Conservation (phyloP, 2,113 vertebrate genomes). For the Neopipo cinnamomea region DNA sequence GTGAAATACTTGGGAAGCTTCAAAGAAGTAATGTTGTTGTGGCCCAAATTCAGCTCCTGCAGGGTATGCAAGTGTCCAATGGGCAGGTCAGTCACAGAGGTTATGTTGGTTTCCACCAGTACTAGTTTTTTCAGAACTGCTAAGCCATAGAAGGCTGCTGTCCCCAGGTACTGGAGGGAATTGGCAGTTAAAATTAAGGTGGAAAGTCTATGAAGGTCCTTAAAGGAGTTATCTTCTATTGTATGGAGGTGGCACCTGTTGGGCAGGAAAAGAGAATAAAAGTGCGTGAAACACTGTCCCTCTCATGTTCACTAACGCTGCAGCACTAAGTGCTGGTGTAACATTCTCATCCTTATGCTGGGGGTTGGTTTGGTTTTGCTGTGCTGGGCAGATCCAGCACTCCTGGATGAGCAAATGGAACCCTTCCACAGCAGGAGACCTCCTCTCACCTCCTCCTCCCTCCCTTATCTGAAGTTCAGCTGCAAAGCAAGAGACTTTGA, state of each 20-base stretch:
- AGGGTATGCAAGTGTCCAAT: constrained; percentile 68
- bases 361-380: neutral
- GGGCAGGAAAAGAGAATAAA: neutral
- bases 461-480: neutral
- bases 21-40: constrained; percentile 70
- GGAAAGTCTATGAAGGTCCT: constrained; percentile 62
- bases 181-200: constrained; percentile 79
- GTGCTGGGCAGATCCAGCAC: neutral
- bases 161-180: constrained; percentile 52
- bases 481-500: neutral
- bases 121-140: constrained; percentile 65
- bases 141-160: constrained; percentile 64
- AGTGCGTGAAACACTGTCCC: neutral
- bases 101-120: constrained; percentile 62
- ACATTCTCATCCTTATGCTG: neutral
- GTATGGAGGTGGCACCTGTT: constrained; percentile 70
- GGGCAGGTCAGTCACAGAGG: constrained; percentile 65
- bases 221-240: constrained; percentile 72
- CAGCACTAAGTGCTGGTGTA: neutral
- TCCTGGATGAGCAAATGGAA: neutral
- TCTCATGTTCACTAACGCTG: neutral
- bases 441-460: neutral
- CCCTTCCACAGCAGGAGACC: neutral
- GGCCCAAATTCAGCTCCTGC: constrained; percentile 72
- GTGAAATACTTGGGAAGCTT: constrained; percentile 72